phyloP scores from a whole-genome alignment of 2,888 invertebrate genomes.

The Apoderus coryli region DNA sequence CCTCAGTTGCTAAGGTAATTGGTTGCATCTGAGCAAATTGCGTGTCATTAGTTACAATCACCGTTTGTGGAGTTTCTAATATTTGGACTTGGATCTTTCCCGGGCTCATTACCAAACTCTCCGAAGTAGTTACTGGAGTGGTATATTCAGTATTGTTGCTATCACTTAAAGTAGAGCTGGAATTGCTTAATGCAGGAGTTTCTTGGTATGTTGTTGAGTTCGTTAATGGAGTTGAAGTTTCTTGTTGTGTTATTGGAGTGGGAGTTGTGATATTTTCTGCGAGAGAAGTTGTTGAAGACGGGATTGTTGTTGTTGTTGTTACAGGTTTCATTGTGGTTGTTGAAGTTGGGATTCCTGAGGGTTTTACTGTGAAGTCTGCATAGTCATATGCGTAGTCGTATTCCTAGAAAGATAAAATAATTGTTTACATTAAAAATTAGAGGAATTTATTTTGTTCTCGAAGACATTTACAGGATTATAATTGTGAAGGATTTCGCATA shows the following conservation, averaged over 20 bases:
- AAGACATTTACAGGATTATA: no score
- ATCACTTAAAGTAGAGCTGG: neutral
- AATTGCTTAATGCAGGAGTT: constrained; percentile 7
- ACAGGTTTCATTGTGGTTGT: constrained; percentile 11
- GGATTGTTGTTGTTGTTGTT: constrained; percentile 10
- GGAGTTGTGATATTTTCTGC: neutral
- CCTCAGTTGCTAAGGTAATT: neutral
- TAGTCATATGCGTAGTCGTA: constrained; percentile 63
- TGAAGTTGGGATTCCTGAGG: constrained; percentile 23
- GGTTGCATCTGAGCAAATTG: constrained; percentile 2
- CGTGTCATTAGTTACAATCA: constrained; percentile 11
- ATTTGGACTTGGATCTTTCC: constrained; percentile 26
- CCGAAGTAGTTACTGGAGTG: neutral
- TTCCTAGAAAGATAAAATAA: constrained; percentile 38
- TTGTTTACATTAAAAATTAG: neutral
- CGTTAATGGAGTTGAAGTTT: constrained; percentile 5
- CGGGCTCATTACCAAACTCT: constrained; percentile 12
- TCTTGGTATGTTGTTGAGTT: constrained; percentile 7
- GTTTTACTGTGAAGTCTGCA: constrained; percentile 55
- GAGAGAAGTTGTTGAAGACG: constrained; percentile 10
- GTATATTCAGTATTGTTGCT: neutral
- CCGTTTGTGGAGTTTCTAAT: constrained; percentile 16
- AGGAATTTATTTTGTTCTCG: neutral
- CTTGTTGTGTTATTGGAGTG: constrained; percentile 7
- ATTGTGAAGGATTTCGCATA: no score